Base-by-base conservation (phyloP, 2,888 invertebrate genomes). In the Myopa tessellatipennis region DNA sequence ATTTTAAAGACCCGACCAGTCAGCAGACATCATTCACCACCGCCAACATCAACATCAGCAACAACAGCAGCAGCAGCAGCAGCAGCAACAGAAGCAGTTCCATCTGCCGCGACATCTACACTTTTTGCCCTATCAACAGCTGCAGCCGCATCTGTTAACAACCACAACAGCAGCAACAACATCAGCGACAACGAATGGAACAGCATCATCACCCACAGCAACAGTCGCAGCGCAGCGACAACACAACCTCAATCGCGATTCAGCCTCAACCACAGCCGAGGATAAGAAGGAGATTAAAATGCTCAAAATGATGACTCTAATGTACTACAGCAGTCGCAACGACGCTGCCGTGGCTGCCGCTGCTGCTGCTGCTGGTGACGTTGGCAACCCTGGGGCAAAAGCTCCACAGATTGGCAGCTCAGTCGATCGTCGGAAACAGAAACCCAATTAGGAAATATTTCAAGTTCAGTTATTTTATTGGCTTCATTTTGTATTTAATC, bases 1-100 rank as follows among this genome's bases (percentile, higher is more conserved):
- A 95, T 97, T 84, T 90, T 97, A 85, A 96, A 97, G 91, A 96
- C 96, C 91, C 95, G 96, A 90, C 93, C 95, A 70, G 92, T 95
- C 90, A 88, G 88, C 85, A 83, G 88, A 85, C 82, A 82, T 82
- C 83, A 82, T 81, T 84, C 80, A 79, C 81, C 79, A 78, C 55
- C 61, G 6, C 26, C 76, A 75, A 16, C 77, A 81, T n/a, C 76
- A 36, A 38, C 79, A 76, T 70, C 75, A 79, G 74, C 80, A 80
- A 77, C 80, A 80, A 72, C 82, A 76, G 26, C 76, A 74, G 69
- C 72, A 40, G 26, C 73, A 68, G 69, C 77, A 75, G 61, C 80
- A 80, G 77, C 81, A 79, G 70, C 55, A 78, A 77, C 81, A 78
- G 77, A 79, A 75, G 69, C 78, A 79, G 60, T 78, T 77, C 73